Conservation (phyloP, 23 tunicate species). For the Diplosoma virens region DNA sequence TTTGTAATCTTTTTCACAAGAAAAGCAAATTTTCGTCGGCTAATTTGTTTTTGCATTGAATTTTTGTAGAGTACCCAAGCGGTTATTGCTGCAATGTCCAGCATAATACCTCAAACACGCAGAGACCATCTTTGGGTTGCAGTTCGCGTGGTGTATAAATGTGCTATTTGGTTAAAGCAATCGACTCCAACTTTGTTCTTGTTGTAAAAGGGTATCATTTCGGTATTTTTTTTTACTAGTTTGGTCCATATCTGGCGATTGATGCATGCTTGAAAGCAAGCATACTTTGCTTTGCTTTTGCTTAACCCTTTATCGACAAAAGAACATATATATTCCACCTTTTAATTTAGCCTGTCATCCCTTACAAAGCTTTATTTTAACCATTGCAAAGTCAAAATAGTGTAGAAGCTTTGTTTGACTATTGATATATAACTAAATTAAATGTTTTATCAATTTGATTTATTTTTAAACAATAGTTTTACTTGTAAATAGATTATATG, state of each 20-base stretch:
- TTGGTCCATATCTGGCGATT: constrained; percentile 10
- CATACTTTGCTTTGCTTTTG: background rate
- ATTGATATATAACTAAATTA: too few relatives aligned
- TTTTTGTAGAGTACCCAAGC: background rate
- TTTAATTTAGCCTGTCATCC: too few relatives aligned
- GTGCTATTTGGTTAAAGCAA: constrained; percentile 13
- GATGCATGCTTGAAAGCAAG: background rate
- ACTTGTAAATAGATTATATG: too few relatives aligned
- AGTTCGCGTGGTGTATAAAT: constrained; percentile 1
- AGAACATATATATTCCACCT: too few relatives aligned
- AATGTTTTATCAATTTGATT: too few relatives aligned
- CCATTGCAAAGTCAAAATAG: too few relatives aligned
- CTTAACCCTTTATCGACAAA: too few relatives aligned
- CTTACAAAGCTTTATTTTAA: too few relatives aligned
- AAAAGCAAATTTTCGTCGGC: background rate
- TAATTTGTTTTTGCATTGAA: background rate
- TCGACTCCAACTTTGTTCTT: constrained; percentile 19
- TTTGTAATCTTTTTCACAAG: background rate
- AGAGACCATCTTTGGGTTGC: constrained; percentile 6
- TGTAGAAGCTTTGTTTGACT: too few relatives aligned
- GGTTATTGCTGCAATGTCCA: background rate
- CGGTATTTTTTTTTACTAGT: background rate
- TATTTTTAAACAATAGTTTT: too few relatives aligned
- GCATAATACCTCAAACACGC: constrained; percentile 3
- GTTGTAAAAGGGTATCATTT: constrained; percentile 4